phyloP scores from a whole-genome alignment of 2,888 invertebrate species.

The Lumbricus terrestris region DNA sequence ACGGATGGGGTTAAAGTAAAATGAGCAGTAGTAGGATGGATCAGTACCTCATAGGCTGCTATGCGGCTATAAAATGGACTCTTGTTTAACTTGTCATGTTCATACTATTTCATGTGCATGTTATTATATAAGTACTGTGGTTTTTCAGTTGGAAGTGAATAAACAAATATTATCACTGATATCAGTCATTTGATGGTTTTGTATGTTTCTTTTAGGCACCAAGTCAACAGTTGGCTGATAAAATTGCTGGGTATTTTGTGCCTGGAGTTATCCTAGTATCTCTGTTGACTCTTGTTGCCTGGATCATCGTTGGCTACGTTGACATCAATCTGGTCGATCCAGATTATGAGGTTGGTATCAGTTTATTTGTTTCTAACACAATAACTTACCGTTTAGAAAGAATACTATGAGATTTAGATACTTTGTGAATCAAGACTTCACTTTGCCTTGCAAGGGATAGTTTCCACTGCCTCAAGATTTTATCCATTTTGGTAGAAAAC shows the following conservation, averaged over 20 bases:
- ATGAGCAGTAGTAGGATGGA: too few species aligned
- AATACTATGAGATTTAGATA: background rate
- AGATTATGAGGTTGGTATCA: constrained; percentile 25
- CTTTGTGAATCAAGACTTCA: background rate
- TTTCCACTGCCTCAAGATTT: background rate
- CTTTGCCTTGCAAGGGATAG: background rate
- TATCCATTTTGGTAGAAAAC: background rate
- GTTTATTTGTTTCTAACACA: background rate
- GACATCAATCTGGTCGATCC: constrained; percentile 66
- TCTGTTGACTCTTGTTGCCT: constrained; percentile 77
- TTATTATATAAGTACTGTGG: too few species aligned
- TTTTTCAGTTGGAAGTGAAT: too few species aligned
- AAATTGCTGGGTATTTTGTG: constrained; percentile 95
- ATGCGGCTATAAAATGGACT: too few species aligned
- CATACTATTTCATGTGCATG: too few species aligned
- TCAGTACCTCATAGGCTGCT: too few species aligned
- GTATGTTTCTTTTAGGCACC: constrained; percentile 69
- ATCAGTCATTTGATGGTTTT: too few species aligned
- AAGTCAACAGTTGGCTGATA: constrained; percentile 94
- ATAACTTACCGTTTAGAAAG: background rate
- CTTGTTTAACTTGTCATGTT: too few species aligned
- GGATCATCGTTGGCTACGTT: constrained; percentile 80
- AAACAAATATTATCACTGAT: too few species aligned
- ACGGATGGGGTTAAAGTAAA: too few species aligned
- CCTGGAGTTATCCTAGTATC: constrained; percentile 86